A percentile compares a stretch with the other conserved stretches of the same genome.
Evolutionary conservation across 2,113 vertebrate species (phyloP).

Genomic region (Genyomyrus donnyi): DNA sequence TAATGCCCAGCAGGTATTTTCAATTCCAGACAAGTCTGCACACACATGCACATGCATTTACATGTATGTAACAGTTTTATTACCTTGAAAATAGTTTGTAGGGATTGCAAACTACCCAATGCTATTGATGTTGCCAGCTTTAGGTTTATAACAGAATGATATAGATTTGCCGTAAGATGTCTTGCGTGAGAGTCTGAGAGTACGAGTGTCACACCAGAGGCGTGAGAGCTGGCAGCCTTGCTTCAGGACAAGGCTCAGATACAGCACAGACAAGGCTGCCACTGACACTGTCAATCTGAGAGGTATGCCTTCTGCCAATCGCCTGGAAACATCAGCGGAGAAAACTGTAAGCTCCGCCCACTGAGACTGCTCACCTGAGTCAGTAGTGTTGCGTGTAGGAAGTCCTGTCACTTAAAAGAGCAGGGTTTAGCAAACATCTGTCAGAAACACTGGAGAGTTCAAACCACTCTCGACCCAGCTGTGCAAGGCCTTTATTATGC

Average conservation of each 20-base stretch:
- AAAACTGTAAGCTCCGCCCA: background rate
- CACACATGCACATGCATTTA: no score
- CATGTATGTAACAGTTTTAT: no score
- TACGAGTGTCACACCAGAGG: no score
- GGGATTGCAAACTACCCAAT: no score
- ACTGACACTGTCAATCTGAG: background rate
- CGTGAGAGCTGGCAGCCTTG: no score
- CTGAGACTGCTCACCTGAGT: background rate
- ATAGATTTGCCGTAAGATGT: no score
- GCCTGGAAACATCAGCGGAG: background rate
- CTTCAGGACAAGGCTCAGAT: background rate
- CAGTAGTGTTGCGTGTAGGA: background rate
- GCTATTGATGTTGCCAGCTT: no score
- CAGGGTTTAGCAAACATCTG: background rate
- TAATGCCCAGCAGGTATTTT: background rate
- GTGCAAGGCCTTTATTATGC: background rate
- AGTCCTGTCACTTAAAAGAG: background rate
- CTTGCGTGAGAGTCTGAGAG: no score
- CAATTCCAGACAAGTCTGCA: no score
- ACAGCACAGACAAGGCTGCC: background rate
- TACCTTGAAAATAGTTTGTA: no score
- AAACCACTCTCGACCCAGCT: background rate
- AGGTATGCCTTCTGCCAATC: background rate
- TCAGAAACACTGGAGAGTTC: background rate
- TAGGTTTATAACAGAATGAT: no score